Conservation (phyloP, 30 jellyfish, hydroid and myxozoan species). For the Aurelia coerulea region DNA sequence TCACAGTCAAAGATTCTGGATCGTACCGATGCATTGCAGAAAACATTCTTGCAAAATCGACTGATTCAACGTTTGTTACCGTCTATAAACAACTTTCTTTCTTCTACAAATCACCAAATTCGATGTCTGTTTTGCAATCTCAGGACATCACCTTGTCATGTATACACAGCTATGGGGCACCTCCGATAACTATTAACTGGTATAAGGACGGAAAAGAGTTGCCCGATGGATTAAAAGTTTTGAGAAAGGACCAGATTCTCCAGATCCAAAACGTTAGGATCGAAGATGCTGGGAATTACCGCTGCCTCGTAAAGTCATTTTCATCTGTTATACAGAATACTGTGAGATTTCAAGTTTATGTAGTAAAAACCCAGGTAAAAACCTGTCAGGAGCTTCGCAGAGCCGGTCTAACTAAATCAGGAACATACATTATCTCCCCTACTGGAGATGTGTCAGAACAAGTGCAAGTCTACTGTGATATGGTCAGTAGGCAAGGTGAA, state of each 20-base stretch:
- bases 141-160: constrained; percentile 9
- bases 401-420: constrained; percentile 12
- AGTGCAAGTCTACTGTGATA: constrained; percentile 48
- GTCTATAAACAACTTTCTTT: constrained; percentile 16
- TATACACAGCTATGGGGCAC: constrained; percentile 11
- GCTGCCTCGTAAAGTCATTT: constrained; percentile 9
- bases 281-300: constrained; percentile 9
- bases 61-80: background rate
- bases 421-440: constrained; percentile 13
- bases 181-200: constrained; percentile 24
- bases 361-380: background rate
- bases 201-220: constrained; percentile 5
- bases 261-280: background rate
- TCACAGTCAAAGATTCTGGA: constrained; percentile 19
- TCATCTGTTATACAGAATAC: too few relatives aligned
- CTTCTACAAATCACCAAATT: background rate
- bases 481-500: constrained; percentile 19
- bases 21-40: constrained; percentile 40
- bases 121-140: background rate
- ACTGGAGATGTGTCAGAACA: background rate
- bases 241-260: background rate
- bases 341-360: too few relatives aligned
- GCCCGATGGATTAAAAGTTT: background rate
- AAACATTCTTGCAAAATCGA: constrained; percentile 10
- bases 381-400: constrained; percentile 36